Conservation (phyloP, 2,888 invertebrate species). For the Diaperis boleti region DNA sequence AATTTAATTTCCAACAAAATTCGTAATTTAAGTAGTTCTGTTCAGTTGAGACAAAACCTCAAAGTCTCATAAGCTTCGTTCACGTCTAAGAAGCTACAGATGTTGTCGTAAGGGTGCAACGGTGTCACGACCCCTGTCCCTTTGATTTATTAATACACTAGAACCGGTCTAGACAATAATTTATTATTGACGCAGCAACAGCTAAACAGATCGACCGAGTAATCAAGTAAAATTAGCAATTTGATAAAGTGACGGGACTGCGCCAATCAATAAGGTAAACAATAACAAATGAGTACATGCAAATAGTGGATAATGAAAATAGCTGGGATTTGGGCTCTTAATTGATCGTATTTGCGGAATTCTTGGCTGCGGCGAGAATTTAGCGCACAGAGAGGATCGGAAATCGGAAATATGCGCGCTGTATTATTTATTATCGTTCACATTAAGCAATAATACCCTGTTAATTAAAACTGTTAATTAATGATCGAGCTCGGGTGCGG, state of each 20-base stretch:
- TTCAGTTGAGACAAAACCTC: background rate
- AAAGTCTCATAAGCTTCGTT: slow-evolving; percentile 16
- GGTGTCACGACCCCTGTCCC: slow-evolving; percentile 17
- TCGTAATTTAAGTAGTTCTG: background rate
- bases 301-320: slow-evolving; percentile 17
- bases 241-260: slow-evolving; percentile 3
- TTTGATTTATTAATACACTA: slow-evolving; percentile 27
- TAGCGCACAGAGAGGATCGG: background rate
- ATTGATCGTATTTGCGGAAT: slow-evolving; percentile 13
- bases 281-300: slow-evolving; percentile 4
- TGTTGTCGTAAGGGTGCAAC: slow-evolving; percentile 19
- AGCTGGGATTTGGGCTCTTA: slow-evolving; percentile 3
- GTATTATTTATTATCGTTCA: slow-evolving; percentile 20
- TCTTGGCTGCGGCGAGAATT: background rate
- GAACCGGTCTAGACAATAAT: background rate
- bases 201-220: background rate
- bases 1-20: background rate
- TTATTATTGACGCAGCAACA: background rate
- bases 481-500: background rate
- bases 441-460: slow-evolving; percentile 25
- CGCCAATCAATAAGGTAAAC: slow-evolving; percentile 1
- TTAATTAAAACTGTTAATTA: slow-evolving; percentile 34
- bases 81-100: slow-evolving; percentile 23
- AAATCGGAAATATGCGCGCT: slow-evolving; percentile 20
- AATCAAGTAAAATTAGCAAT: background rate